Base-by-base conservation (phyloP, 2,888 invertebrate species). In the Rhamnusium bicolor region DNA sequence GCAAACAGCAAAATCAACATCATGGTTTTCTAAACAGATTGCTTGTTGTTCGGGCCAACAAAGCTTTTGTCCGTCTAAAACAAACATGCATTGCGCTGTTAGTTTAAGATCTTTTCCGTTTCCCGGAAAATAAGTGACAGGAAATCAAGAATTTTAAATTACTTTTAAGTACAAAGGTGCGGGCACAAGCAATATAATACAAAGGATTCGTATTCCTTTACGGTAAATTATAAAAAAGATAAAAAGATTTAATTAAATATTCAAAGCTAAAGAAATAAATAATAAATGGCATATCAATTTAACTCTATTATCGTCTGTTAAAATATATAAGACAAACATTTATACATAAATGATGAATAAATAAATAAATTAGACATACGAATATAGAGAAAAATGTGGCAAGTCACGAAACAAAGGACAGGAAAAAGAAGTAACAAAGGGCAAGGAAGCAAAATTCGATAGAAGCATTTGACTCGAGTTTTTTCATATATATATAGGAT, bases 101-200 rank as follows among this genome's bases (percentile, higher is more conserved):
- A 53, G 65, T 53, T 61, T 53, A 53, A 51, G 65, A 32, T 65
- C 27, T 29, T 65, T 65, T 65, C 65, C 65, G 53, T 53, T 65
- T 65, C 18, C 51, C 7, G 27, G 4, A 18, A 24, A 60, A 46
- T 49, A 65, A 65, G 65, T 65, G 65, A 65, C 65, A 53, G 65
- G 65, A 24, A 53, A 65, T 65, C 53, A 47, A 29, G 65, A 61
- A 51, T 53, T 65, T 65, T 0, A 65, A 65, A 65, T 65, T 65
- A 32, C 65, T 24, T 63, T 63, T 49, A 27, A 18, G n/a, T 27
- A 49, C 21, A 63, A 49, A 63, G 49, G 62, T 63, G 62, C 7
- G 24, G 49, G n/a, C 16, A 18, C 18, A 61, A 61, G 21, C 18
- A 46, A 40, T 7, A 21, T n/a, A 16, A 61, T 51, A 51, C 19